These are phyloP conservation scores for Cryptoleucopteryx plumbea DNA, from an alignment of 2,113 vertebrate species.

Conservation along the genomic window DNA sequence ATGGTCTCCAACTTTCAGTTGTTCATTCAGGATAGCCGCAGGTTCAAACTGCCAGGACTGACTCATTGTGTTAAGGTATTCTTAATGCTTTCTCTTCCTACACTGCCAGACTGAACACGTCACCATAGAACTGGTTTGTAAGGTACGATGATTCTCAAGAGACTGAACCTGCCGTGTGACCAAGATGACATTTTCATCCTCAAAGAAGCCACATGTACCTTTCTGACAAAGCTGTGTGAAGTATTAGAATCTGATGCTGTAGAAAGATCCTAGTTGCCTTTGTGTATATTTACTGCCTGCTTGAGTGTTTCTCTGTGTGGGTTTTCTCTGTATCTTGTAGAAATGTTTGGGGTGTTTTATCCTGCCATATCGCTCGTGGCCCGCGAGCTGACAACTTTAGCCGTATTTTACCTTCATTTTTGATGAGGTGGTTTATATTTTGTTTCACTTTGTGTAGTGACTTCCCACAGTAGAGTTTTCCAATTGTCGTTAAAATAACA, in stretches of 20 bases:
- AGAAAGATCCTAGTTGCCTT: conserved; percentile 99
- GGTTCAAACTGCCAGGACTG: conserved; percentile 63
- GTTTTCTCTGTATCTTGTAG: conserved; percentile 97
- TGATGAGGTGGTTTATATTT: conserved; percentile 96
- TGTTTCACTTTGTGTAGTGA: conserved; percentile 99
- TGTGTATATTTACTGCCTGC: conserved; percentile 99
- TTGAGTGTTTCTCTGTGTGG: conserved; percentile 99
- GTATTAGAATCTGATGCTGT: conserved; percentile 97
- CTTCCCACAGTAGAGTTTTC: conserved; percentile 95
- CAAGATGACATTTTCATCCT: conserved; percentile 72
- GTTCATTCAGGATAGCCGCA: conserved; percentile 66
- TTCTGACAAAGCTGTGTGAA: conserved; percentile 96
- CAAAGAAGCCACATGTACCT: conserved; percentile 84
- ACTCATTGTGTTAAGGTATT: conserved; percentile 40
- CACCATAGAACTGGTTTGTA: conserved; percentile 63
- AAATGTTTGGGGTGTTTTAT: conserved; percentile 95
- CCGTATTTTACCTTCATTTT: conserved; percentile 97
- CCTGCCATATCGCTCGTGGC: conserved; percentile 90
- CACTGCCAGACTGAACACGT: conserved; percentile 74
- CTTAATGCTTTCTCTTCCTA: conserved; percentile 70
- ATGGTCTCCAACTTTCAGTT: conserved; percentile 61
- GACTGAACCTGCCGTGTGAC: conserved; percentile 78
- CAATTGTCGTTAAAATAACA: conserved; percentile 98
- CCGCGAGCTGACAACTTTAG: conserved; percentile 89
- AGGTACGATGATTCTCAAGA: conserved; percentile 52